Evolutionary conservation across 2,113 vertebrate genomes (phyloP).

Genomic region (Numenius arquata): DNA sequence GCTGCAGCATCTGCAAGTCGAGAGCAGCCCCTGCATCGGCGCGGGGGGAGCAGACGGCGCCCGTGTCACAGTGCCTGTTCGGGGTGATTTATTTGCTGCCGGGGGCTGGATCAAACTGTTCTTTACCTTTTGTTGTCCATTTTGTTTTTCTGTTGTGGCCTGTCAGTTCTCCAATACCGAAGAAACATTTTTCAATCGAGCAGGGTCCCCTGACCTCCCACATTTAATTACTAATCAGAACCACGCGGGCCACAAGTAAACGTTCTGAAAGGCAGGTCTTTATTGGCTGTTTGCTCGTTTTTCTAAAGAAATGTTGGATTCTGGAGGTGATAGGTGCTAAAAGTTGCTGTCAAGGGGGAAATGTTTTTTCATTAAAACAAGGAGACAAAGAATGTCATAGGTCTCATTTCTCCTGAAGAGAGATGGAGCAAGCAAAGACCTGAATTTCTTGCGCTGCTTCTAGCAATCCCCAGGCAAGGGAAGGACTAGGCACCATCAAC

Average conservation of each 20-base stretch:
- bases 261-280: not conserved
- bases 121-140: not conserved
- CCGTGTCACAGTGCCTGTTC: not conserved
- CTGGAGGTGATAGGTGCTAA: not conserved
- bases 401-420: not conserved
- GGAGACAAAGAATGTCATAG: not conserved
- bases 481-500: not conserved
- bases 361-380: not conserved
- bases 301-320: not conserved
- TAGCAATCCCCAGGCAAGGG: not conserved
- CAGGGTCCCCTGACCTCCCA: not conserved
- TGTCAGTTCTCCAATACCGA: not conserved
- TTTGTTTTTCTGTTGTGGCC: not conserved
- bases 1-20: not conserved
- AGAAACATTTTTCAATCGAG: not conserved
- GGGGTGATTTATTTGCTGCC: not conserved
- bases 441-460: not conserved
- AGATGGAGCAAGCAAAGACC: not conserved
- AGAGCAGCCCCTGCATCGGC: not conserved
- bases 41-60: not conserved
- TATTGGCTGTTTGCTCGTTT: not conserved
- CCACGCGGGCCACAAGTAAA: not conserved
- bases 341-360: not conserved
- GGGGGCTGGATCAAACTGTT: not conserved
- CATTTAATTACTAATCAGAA: not conserved